Evolutionary conservation across 2,888 invertebrate species (phyloP).

Genomic region (Ectemnius cavifrons): DNA sequence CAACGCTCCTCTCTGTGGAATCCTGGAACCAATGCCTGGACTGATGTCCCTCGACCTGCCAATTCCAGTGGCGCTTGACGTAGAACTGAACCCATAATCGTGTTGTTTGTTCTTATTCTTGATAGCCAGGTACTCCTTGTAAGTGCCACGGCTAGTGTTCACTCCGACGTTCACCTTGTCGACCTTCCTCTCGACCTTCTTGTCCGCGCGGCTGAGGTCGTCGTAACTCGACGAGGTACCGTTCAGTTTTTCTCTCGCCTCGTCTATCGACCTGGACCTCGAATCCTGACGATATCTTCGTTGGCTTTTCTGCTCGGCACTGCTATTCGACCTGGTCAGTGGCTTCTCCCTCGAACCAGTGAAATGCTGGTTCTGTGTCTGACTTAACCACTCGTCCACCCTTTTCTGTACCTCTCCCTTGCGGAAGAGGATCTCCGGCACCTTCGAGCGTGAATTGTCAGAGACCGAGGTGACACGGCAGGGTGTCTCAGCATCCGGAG

Average conservation of each 20-base stretch:
- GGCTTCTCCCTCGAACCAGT: conserved; percentile 52
- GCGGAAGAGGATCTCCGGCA: conserved; percentile 64
- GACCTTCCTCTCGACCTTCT: conserved; percentile 50
- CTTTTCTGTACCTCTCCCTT: conserved; percentile 72
- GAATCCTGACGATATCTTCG: conserved; percentile 61
- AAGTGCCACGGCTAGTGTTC: conserved; percentile 63
- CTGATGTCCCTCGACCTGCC: conserved; percentile 53
- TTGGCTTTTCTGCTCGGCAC: conserved; percentile 66
- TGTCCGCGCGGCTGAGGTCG: conserved; percentile 63
- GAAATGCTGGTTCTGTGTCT: conserved; percentile 68
- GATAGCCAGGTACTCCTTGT: conserved; percentile 64
- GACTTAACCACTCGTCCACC: conserved; percentile 72
- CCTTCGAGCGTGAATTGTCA: conserved; percentile 36
- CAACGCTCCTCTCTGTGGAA: conserved; percentile 62
- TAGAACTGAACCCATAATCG: conserved; percentile 60
- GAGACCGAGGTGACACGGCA: conserved; percentile 12
- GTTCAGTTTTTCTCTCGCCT: conserved; percentile 61
- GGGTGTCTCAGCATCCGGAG: conserved; percentile 26
- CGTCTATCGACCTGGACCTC: conserved; percentile 62
- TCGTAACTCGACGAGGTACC: conserved; percentile 69
- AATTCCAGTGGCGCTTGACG: conserved; percentile 21
- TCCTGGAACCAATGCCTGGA: conserved; percentile 55
- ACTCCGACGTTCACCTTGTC: conserved; percentile 61
- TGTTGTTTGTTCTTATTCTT: conserved; percentile 53
- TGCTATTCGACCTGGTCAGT: conserved; percentile 69